These are phyloP conservation scores for Hoplodrina blanda DNA, from an alignment of 2,888 invertebrate genomes.

Conservation along the genomic window DNA sequence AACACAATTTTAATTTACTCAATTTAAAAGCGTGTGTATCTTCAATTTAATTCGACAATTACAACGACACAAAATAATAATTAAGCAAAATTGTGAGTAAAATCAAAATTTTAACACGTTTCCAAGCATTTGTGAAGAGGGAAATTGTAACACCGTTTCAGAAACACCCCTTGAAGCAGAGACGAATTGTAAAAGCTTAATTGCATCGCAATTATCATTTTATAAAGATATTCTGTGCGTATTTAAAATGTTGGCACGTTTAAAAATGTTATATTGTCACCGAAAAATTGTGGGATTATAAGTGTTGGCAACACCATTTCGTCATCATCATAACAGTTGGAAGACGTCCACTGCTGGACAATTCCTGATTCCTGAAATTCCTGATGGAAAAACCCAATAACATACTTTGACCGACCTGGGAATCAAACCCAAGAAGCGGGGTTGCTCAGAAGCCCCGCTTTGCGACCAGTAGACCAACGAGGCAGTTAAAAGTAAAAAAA, in stretches of 20 bases:
- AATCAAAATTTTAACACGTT: constrained; percentile 32
- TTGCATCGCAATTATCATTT: constrained; percentile 46
- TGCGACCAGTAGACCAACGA: no score
- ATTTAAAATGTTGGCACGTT: background rate
- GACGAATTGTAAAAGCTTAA: constrained; percentile 38
- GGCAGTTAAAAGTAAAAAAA: no score
- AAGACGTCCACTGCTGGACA: no score
- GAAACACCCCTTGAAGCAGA: background rate
- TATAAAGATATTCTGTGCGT: constrained; percentile 24
- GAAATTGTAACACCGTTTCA: constrained; percentile 26
- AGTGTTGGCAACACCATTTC: background rate
- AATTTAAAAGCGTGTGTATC: no score
- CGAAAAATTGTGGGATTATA: background rate
- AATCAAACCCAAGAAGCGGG: no score
- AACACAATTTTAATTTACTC: no score
- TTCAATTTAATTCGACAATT: background rate
- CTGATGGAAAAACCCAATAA: no score
- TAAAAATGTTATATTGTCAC: constrained; percentile 13
- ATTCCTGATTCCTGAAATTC: no score
- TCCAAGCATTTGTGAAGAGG: constrained; percentile 9
- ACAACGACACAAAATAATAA: constrained; percentile 15
- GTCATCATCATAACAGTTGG: no score
- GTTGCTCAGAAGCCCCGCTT: no score
- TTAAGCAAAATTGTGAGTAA: constrained; percentile 2
- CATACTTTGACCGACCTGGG: no score